Conservation (phyloP, 1,140 invertebrate species). For the Scaptomyza pallida region DNA sequence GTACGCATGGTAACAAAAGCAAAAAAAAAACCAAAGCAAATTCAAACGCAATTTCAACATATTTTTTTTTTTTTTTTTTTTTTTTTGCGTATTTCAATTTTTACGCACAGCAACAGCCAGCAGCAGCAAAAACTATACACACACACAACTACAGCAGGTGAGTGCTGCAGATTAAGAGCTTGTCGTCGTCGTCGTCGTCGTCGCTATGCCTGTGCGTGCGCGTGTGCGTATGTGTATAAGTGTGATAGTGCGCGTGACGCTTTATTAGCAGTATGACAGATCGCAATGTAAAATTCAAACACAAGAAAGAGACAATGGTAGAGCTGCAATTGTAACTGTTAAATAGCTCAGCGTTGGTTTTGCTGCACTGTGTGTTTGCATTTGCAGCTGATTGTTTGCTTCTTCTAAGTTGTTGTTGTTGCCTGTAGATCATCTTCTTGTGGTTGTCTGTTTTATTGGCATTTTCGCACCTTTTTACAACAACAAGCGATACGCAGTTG, state of each 20-base stretch:
- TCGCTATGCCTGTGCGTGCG: slow-evolving; percentile 14
- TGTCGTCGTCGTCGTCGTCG: too few relatives aligned
- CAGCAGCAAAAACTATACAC: slow-evolving; percentile 8
- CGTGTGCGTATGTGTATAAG: too few relatives aligned
- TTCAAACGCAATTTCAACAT: slow-evolving; percentile 14
- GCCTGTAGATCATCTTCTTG: slow-evolving; percentile 7
- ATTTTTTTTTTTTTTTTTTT: too few relatives aligned
- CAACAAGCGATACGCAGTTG: not conserved
- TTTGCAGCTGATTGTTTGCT: slow-evolving; percentile 9
- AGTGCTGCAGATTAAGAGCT: slow-evolving; percentile 36
- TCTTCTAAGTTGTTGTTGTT: slow-evolving; percentile 14
- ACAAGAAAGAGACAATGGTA: not conserved
- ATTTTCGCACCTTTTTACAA: slow-evolving; percentile 40
- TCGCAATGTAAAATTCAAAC: not conserved
- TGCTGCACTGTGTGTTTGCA: not conserved
- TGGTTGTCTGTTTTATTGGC: slow-evolving; percentile 36
- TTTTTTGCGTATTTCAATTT: slow-evolving; percentile 24
- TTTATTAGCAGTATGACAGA: slow-evolving; percentile 39
- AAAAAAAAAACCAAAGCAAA: not conserved
- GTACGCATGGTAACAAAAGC: slow-evolving; percentile 25
- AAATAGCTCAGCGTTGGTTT: not conserved
- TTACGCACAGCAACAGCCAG: slow-evolving; percentile 6
- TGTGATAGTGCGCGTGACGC: slow-evolving; percentile 25
- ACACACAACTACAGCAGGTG: slow-evolving; percentile 43
- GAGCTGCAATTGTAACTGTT: not conserved